These are phyloP conservation scores for Gorilla gorilla DNA, from an alignment of 2,113 vertebrate species.

Conservation along the genomic window DNA sequence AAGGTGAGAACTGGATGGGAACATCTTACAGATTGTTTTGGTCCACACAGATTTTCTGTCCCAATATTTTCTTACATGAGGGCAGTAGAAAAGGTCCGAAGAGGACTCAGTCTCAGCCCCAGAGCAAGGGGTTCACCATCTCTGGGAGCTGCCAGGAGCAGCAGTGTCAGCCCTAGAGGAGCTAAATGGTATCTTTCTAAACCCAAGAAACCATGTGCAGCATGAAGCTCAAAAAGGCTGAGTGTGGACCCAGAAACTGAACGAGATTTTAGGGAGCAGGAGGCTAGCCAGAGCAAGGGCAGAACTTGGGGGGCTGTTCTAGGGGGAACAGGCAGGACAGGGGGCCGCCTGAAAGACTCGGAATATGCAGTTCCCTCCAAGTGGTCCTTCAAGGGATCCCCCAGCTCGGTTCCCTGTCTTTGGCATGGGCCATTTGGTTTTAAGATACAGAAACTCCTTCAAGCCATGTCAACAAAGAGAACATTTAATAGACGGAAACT, in stretches of 20 bases:
- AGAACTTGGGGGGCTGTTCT: not conserved
- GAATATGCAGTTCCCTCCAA: not conserved
- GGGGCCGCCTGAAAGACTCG: not conserved
- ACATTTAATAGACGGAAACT: too few relatives aligned
- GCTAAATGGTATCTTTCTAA: not conserved
- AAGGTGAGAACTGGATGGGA: not conserved
- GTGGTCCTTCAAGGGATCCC: not conserved
- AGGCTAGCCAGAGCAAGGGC: not conserved
- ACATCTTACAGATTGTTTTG: not conserved
- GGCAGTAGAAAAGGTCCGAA: not conserved
- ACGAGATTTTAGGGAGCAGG: not conserved
- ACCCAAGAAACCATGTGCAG: not conserved
- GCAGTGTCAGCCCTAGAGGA: too few relatives aligned
- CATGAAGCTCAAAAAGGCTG: not conserved
- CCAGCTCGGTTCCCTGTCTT: not conserved
- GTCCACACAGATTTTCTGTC: not conserved
- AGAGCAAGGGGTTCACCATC: not conserved
- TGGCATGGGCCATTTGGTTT: too few relatives aligned
- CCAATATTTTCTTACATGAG: not conserved
- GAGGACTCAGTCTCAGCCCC: not conserved
- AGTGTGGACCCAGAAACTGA: not conserved
- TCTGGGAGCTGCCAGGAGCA: not conserved
- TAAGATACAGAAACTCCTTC: not conserved
- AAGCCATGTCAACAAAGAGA: not conserved
- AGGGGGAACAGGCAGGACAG: not conserved